Evolutionary conservation across 2,797 vertebrate genomes (phyloP).

Genomic region (Squalus acanthias): DNA sequence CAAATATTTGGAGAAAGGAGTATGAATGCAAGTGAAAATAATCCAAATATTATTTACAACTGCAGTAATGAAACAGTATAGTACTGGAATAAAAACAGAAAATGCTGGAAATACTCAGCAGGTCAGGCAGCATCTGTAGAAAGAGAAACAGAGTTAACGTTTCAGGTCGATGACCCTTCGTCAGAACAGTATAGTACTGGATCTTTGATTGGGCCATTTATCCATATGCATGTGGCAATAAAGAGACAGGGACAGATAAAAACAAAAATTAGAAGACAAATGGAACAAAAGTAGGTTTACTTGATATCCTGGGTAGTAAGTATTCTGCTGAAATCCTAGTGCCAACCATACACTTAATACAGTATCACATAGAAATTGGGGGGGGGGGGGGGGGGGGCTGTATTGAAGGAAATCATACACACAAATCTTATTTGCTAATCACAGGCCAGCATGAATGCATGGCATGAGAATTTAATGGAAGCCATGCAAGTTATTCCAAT

Average conservation of each 20-base stretch:
- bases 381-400: background rate
- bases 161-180: too few species aligned
- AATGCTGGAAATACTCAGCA: too few species aligned
- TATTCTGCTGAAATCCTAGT: background rate
- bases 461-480: background rate
- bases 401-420: background rate
- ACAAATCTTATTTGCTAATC: background rate
- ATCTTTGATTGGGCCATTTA: background rate
- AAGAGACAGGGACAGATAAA: background rate
- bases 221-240: background rate
- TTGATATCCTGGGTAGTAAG: background rate
- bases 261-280: background rate
- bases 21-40: background rate
- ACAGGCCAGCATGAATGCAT: background rate
- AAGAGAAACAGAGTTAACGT: too few species aligned
- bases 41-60: background rate
- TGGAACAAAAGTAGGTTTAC: background rate
- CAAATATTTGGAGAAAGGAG: background rate
- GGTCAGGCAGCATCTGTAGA: too few species aligned
- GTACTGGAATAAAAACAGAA: too few species aligned
- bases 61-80: background rate
- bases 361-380: too few species aligned
- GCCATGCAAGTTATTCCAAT: background rate
- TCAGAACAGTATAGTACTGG: background rate
- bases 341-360: background rate